Evolutionary conservation across 2,888 invertebrate genomes (phyloP).

Genomic region (Melikaiella ostensackeni): DNA sequence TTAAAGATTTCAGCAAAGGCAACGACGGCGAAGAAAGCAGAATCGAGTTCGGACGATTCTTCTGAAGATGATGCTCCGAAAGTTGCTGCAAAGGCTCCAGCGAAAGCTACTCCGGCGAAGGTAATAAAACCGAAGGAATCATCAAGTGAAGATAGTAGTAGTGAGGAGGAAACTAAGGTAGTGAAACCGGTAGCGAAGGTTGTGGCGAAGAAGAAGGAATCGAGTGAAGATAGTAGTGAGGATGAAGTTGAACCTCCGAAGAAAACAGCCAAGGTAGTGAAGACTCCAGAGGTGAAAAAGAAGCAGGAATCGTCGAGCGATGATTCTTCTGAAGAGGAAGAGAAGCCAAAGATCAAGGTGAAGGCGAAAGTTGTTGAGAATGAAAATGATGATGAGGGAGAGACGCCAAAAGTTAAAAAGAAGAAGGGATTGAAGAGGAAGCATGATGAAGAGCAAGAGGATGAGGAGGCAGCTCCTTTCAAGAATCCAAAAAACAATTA

Average conservation of each 20-base stretch:
- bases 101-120: constrained; percentile 45
- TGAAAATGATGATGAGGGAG: constrained; percentile 40
- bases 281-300: constrained; percentile 44
- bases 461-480: constrained; percentile 66
- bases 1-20: constrained; percentile 27
- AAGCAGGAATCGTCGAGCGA: constrained; percentile 62
- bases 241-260: constrained; percentile 58
- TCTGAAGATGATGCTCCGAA: constrained; percentile 57
- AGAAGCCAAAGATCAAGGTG: constrained; percentile 52
- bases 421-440: constrained; percentile 70
- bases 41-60: constrained; percentile 62
- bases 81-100: constrained; percentile 41
- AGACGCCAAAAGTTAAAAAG: constrained; percentile 38
- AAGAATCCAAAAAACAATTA: constrained; percentile 76
- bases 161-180: constrained; percentile 56
- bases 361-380: constrained; percentile 44
- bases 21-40: constrained; percentile 45
- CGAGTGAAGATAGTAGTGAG: constrained; percentile 67
- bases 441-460: constrained; percentile 72
- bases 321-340: constrained; percentile 60
- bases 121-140: constrained; percentile 65
- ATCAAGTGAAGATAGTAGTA: constrained; percentile 72
- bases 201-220: constrained; percentile 64
- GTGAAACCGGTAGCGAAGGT: constrained; percentile 9
- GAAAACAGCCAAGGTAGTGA: constrained; percentile 33